Percentiles rank a stretch among this genome's conserved stretches.
These are phyloP conservation scores for Macrocentrus cingulum DNA, from an alignment of 1,140 invertebrate species.

Conservation along the genomic window DNA sequence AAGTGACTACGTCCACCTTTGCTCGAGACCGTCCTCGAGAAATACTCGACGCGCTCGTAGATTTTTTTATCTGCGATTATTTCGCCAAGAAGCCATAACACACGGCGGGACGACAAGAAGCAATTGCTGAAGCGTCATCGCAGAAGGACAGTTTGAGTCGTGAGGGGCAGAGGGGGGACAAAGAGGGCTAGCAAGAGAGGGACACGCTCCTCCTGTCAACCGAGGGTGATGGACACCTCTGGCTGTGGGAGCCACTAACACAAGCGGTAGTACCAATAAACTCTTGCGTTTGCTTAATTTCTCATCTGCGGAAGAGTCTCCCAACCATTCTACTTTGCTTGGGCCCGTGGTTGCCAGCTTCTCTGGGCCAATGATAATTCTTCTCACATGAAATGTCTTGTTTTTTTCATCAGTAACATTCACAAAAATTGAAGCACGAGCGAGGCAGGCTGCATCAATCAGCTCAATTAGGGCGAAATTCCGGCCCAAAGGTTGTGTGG, in stretches of 20 bases:
- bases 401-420: no score
- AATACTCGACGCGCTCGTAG: no score
- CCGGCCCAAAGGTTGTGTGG: slow-evolving; percentile 4
- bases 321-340: no score
- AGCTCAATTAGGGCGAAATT: slow-evolving; percentile 28
- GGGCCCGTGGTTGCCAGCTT: no score
- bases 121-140: neutral
- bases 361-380: no score
- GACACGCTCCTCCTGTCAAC: slow-evolving; percentile 56
- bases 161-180: slow-evolving; percentile 15
- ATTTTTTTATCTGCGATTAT: no score
- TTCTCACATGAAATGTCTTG: no score
- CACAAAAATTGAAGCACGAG: neutral
- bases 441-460: slow-evolving; percentile 20
- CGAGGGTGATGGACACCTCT: slow-evolving; percentile 57
- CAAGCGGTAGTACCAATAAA: slow-evolving; percentile 27
- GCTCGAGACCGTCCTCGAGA: no score
- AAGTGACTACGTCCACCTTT: no score
- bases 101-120: no score
- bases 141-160: slow-evolving; percentile 31
- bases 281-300: slow-evolving; percentile 7
- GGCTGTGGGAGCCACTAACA: slow-evolving; percentile 51
- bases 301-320: neutral
- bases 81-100: no score
- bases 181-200: slow-evolving; percentile 20